Conservation (phyloP, 2,888 invertebrate species). For the Schrankia costaestrigalis region DNA sequence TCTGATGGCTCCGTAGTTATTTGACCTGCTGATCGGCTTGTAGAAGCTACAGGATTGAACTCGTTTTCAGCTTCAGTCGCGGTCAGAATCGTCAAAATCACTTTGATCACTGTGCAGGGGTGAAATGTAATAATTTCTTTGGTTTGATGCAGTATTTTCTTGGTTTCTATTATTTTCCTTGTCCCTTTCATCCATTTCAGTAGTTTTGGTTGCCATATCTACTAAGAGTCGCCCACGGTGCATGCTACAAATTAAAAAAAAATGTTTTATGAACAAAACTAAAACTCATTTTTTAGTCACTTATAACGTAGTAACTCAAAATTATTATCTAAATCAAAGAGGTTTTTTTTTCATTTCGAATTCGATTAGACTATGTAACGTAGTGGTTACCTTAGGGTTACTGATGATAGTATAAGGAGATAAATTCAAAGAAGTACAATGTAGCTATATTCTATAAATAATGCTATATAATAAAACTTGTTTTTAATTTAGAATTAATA, state of each 20-base stretch:
- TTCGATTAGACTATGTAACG: too few species aligned
- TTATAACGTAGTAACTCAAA: slow-evolving; percentile 8
- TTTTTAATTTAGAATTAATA: too few species aligned
- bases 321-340: slow-evolving; percentile 5
- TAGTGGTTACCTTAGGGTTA: too few species aligned
- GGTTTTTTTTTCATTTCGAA: slow-evolving; percentile 4
- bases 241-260: slow-evolving; percentile 11
- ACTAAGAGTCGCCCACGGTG: slow-evolving; percentile 10
- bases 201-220: slow-evolving; percentile 13
- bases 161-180: slow-evolving; percentile 3
- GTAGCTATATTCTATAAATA: too few species aligned
- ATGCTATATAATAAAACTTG: too few species aligned
- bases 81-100: slow-evolving; percentile 14
- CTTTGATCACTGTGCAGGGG: slow-evolving; percentile 11
- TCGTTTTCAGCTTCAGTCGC: slow-evolving; percentile 9
- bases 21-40: slow-evolving; percentile 8
- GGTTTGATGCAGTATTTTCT: slow-evolving; percentile 14
- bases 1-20: slow-evolving; percentile 4
- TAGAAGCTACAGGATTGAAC: slow-evolving; percentile 4
- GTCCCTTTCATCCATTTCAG: slow-evolving; percentile 4
- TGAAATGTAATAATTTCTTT: slow-evolving; percentile 17
- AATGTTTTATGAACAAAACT: slow-evolving; percentile 6
- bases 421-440: too few species aligned
- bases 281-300: slow-evolving; percentile 4
- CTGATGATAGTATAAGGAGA: too few species aligned